A percentile compares a stretch with the other conserved stretches of the same genome.
Evolutionary conservation across 2,113 vertebrate genomes (phyloP).

Genomic region (Cynocephalus volans): DNA sequence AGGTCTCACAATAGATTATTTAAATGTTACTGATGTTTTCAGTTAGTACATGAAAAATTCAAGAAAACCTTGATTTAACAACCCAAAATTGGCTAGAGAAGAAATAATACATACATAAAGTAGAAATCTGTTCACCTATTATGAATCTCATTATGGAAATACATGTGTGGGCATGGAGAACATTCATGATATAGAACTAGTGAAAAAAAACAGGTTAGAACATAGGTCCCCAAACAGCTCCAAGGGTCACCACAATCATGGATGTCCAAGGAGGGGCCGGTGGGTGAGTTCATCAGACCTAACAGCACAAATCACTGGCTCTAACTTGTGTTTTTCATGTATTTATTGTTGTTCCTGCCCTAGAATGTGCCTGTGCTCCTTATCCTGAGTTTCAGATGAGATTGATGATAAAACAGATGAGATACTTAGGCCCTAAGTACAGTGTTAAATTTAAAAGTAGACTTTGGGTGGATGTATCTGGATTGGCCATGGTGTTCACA

Average conservation of each 20-base stretch:
- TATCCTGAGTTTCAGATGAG: neutral
- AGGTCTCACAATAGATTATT: neutral
- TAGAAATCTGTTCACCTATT: neutral
- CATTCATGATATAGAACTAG: neutral
- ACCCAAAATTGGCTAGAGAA: neutral
- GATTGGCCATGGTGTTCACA: neutral
- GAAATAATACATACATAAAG: neutral
- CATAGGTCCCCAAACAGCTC: neutral
- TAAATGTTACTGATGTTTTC: neutral
- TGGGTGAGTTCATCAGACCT: neutral
- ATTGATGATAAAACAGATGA: neutral
- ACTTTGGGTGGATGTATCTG: neutral
- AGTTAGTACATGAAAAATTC: neutral
- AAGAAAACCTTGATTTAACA: conserved; percentile 11
- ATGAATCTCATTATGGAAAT: neutral
- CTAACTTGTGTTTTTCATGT: neutral
- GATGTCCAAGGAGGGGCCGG: neutral
- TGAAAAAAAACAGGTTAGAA: neutral
- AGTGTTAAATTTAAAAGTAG: neutral
- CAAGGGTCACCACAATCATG: neutral
- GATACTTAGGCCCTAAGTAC: neutral
- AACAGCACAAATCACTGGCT: neutral
- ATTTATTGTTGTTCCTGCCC: neutral
- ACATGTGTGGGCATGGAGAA: neutral
- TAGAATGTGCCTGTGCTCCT: neutral